These are phyloP conservation scores for Antedon mediterranea DNA, from an alignment of 53 echinoderm and acorn worm genomes.

Conservation along the genomic window DNA sequence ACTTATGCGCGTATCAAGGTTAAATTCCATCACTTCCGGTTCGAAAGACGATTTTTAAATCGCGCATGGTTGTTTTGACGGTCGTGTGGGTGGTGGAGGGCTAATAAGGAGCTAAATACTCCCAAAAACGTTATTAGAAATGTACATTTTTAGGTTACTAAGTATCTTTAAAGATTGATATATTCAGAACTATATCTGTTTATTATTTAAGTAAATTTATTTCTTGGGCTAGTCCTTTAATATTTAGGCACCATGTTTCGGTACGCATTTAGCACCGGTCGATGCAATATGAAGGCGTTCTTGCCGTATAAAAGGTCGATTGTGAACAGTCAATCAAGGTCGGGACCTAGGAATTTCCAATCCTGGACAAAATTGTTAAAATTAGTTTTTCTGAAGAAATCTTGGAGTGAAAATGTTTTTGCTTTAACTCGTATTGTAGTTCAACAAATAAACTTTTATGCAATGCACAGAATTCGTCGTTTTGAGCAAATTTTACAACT, in stretches of 20 bases:
- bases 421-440: constrained; percentile 33
- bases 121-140: neutral
- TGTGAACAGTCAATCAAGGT: neutral
- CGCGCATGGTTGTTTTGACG: no score
- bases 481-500: constrained; percentile 50
- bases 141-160: neutral
- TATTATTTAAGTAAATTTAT: no score
- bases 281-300: neutral
- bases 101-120: no score
- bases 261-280: neutral
- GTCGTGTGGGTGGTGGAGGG: no score
- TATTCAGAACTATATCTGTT: no score
- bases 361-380: neutral
- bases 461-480: constrained; percentile 57
- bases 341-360: neutral
- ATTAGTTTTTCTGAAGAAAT: neutral
- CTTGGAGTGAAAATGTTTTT: constrained; percentile 11
- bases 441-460: constrained; percentile 62
- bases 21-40: no score
- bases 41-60: no score
- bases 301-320: neutral
- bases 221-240: neutral
- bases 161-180: neutral
- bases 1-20: no score
- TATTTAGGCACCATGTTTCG: neutral